Conservation (phyloP, 2,888 invertebrate genomes). For the Cantharis flavilabris region DNA sequence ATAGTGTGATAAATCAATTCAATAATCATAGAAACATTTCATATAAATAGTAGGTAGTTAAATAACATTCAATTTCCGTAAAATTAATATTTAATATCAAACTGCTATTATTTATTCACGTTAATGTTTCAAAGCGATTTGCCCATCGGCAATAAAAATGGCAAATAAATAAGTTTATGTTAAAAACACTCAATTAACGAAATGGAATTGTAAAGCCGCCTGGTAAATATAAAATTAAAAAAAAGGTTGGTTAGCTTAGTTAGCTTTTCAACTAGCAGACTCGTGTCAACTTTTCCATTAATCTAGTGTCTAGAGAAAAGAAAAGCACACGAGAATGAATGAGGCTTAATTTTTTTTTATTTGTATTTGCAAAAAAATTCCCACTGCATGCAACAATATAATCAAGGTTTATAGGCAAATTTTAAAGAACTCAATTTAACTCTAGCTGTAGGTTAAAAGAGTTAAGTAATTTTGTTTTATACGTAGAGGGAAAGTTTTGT, state of each 20-base stretch:
- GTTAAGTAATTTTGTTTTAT: slow-evolving; percentile 22
- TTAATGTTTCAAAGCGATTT: neutral
- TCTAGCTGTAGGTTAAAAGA: slow-evolving; percentile 5
- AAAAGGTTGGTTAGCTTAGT: neutral
- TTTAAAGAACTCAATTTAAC: neutral
- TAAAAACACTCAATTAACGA: neutral
- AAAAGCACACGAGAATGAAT: neutral
- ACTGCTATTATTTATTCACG: neutral
- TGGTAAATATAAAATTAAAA: neutral
- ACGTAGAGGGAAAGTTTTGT: slow-evolving; percentile 15
- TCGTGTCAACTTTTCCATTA: neutral
- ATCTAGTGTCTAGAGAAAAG: neutral
- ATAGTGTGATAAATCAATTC: neutral
- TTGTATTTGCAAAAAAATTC: neutral
- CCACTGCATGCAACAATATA: neutral
- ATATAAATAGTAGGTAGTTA: neutral
- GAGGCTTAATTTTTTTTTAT: neutral
- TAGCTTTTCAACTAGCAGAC: neutral
- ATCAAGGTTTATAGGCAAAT: neutral
- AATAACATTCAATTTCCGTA: neutral
- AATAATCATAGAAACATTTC: neutral
- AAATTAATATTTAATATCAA: neutral
- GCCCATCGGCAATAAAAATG: neutral
- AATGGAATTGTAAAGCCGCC: neutral
- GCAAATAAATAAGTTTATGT: neutral